These are phyloP conservation scores for Agrotis puta DNA, from an alignment of 2,888 invertebrate species.

Conservation along the genomic window DNA sequence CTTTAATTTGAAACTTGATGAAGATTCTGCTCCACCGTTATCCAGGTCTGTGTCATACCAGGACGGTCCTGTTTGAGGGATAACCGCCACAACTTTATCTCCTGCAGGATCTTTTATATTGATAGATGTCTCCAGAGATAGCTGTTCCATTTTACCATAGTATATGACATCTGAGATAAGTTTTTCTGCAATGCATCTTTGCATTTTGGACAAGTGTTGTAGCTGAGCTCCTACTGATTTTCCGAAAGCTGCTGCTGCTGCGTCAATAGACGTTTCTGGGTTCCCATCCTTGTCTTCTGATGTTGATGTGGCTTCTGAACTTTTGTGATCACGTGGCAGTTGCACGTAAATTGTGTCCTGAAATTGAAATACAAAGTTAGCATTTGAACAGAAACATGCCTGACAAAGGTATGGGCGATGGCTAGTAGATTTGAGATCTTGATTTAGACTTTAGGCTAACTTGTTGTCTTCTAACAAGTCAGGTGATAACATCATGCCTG, in stretches of 20 bases:
- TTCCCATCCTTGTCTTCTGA: not conserved
- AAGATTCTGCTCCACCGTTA: constrained; percentile 23
- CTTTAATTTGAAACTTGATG: not conserved
- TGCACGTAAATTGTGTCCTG: constrained; percentile 32
- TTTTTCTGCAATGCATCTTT: constrained; percentile 59
- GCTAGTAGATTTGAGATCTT: not conserved
- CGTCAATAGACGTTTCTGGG: not conserved
- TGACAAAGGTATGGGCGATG: not conserved
- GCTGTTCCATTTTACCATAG: constrained; percentile 44
- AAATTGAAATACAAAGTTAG: constrained; percentile 2
- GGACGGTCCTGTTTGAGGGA: constrained; percentile 50
- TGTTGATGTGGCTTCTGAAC: constrained; percentile 2
- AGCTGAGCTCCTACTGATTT: constrained; percentile 45
- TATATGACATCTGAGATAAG: constrained; percentile 61
- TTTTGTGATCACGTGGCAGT: constrained; percentile 13
- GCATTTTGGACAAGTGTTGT: constrained; percentile 43
- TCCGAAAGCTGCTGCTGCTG: constrained; percentile 47
- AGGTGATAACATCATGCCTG: not conserved
- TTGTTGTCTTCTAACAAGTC: not conserved
- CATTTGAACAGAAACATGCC: not conserved
- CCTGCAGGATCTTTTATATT: not conserved
- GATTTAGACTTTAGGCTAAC: not conserved
- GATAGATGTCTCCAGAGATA: constrained; percentile 26
- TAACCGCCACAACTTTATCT: not conserved
- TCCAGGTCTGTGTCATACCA: constrained; percentile 35